Evolutionary conservation across 2,113 vertebrate genomes (phyloP).

Genomic region (Ailurus styani): DNA sequence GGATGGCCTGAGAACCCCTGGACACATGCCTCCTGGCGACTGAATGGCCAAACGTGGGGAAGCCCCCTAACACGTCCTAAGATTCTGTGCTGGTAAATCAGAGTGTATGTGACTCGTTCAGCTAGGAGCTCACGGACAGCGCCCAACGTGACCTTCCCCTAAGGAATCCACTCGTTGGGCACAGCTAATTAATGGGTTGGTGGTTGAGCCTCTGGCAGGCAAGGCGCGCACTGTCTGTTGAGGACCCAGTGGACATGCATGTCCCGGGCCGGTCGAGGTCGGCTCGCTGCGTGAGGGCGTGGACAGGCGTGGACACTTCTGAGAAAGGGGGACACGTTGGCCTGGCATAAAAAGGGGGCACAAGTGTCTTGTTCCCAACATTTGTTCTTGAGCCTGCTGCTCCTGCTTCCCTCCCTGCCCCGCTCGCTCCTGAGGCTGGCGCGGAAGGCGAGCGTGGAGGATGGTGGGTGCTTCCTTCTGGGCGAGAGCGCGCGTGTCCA

Average conservation of each 20-base stretch:
- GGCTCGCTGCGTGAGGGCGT: fast-evolving
- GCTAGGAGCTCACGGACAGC: fast-evolving
- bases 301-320: fast-evolving
- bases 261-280: not conserved
- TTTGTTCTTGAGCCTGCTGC: not conserved
- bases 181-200: not conserved
- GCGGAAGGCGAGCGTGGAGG: fast-evolving
- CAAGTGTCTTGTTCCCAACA: fast-evolving
- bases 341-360: not conserved
- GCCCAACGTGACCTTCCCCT: fast-evolving
- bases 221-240: fast-evolving
- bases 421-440: fast-evolving
- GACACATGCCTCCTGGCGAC: no score
- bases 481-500: fast-evolving
- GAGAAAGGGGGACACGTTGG: no score
- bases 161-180: not conserved
- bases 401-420: not conserved
- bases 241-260: not conserved
- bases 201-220: fast-evolving
- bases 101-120: fast-evolving
- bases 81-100: not conserved
- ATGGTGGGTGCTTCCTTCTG: fast-evolving
- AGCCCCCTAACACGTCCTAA: fast-evolving
- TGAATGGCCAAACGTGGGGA: fast-evolving
- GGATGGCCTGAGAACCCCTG: no score